A percentile compares a stretch with the other conserved stretches of the same genome.
These are phyloP conservation scores for Phyllotis vaccarum DNA, from an alignment of 2,797 vertebrate species.

Conservation along the genomic window DNA sequence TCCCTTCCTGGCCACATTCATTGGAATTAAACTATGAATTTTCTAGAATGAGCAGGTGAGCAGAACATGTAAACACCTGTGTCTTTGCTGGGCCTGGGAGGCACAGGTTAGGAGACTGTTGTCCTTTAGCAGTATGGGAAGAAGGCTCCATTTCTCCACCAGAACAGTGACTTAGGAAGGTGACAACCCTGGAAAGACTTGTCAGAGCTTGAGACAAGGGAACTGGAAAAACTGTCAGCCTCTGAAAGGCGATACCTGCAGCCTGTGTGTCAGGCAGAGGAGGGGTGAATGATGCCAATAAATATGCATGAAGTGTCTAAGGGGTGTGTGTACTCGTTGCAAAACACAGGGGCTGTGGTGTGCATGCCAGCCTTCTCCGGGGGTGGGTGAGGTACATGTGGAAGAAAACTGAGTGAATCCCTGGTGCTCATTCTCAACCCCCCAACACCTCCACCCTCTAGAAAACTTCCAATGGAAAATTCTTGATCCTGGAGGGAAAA, in stretches of 20 bases:
- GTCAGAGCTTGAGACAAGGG: neutral
- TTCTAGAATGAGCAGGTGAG: too few relatives aligned
- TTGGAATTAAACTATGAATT: neutral
- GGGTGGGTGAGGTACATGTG: neutral
- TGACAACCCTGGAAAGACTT: neutral
- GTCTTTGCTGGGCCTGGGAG: neutral
- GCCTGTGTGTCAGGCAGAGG: neutral
- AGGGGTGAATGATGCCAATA: neutral
- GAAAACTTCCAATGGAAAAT: neutral
- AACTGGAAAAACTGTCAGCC: neutral
- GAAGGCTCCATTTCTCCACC: neutral
- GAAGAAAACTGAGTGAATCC: neutral
- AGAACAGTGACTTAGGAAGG: neutral
- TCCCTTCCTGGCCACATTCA: fast-evolving
- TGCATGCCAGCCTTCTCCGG: neutral
- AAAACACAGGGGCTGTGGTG: neutral
- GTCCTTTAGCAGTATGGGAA: neutral
- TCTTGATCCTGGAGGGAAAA: neutral
- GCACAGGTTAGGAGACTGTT: neutral
- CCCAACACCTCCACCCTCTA: neutral
- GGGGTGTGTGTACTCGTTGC: neutral
- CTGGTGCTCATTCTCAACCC: neutral
- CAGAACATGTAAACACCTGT: neutral
- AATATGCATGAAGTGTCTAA: neutral
- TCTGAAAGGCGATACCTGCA: neutral